phyloP scores from a whole-genome alignment of 2,888 invertebrate genomes.

The Keiferia lycopersicella region DNA sequence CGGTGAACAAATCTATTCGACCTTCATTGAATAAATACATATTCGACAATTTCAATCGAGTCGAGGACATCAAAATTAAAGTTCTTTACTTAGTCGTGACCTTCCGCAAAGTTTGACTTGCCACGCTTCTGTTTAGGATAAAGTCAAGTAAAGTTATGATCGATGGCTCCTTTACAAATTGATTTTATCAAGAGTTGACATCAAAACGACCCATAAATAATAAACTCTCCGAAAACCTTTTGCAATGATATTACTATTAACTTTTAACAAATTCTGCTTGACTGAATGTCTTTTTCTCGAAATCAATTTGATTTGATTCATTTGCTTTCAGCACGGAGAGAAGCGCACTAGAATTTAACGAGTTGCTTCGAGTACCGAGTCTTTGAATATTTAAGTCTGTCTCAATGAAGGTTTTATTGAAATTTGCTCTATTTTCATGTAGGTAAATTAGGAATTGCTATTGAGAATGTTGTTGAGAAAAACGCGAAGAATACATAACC shows the following conservation, averaged over 20 bases:
- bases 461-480: slow-evolving; percentile 28
- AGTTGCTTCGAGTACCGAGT: slow-evolving; percentile 60
- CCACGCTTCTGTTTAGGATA: background rate
- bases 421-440: slow-evolving; percentile 13
- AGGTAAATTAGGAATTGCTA: too few species aligned
- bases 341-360: slow-evolving; percentile 71
- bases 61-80: slow-evolving; percentile 3
- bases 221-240: background rate
- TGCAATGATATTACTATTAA: slow-evolving; percentile 20
- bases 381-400: slow-evolving; percentile 35
- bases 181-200: slow-evolving; percentile 44
- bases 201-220: slow-evolving; percentile 18
- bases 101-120: slow-evolving; percentile 3
- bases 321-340: slow-evolving; percentile 36
- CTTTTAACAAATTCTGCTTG: slow-evolving; percentile 23
- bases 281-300: slow-evolving; percentile 32
- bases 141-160: slow-evolving; percentile 47
- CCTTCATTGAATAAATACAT: background rate
- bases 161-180: slow-evolving; percentile 44
- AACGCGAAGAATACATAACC: slow-evolving; percentile 46
- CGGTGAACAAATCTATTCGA: background rate
- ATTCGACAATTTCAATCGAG: background rate
- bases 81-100: background rate
- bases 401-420: slow-evolving; percentile 48
- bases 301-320: slow-evolving; percentile 44